Conservation (phyloP, 2,113 vertebrate species). For the Osmerus mordax region DNA sequence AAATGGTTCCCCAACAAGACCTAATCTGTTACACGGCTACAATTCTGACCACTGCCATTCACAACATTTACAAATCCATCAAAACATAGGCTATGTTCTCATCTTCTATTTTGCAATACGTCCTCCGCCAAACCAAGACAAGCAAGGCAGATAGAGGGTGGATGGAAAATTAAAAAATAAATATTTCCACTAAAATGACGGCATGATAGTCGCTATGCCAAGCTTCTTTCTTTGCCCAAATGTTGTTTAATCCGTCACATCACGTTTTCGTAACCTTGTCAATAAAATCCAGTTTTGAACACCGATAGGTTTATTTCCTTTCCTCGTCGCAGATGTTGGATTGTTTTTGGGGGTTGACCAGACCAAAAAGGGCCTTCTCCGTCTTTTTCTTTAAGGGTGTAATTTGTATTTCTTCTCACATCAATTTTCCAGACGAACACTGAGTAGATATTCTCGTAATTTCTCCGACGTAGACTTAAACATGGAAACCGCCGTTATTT, state of each 20-base stretch:
- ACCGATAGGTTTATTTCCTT: constrained; percentile 50
- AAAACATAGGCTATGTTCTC: constrained; percentile 22
- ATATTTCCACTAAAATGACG: constrained; percentile 70
- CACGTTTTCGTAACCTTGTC: constrained; percentile 37
- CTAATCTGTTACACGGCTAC: constrained; percentile 45
- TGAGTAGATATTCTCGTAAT: constrained; percentile 39
- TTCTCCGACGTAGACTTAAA: constrained; percentile 50
- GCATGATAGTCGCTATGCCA: constrained; percentile 66
- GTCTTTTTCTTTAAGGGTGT: constrained; percentile 49
- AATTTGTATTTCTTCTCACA: constrained; percentile 70
- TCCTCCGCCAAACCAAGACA: constrained; percentile 28
- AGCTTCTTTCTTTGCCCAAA: constrained; percentile 45
- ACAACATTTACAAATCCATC: constrained; percentile 52
- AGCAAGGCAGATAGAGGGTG: constrained; percentile 12
- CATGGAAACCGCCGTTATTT: constrained; percentile 54
- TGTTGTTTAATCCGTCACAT: constrained; percentile 53
- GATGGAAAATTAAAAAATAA: constrained; percentile 49
- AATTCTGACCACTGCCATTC: constrained; percentile 54
- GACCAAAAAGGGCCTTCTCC: constrained; percentile 62
- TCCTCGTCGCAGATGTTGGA: constrained; percentile 50
- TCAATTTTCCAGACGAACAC: constrained; percentile 54
- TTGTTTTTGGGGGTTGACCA: constrained; percentile 53
- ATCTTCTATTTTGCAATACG: constrained; percentile 26
- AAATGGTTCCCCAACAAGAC: constrained; percentile 61
- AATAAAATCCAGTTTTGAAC: constrained; percentile 49